Evolutionary conservation across 2,113 vertebrate genomes (phyloP), one percentile per base, ranked within the genome.

Genomic region (Poeciliopsis prolifica): DNA sequence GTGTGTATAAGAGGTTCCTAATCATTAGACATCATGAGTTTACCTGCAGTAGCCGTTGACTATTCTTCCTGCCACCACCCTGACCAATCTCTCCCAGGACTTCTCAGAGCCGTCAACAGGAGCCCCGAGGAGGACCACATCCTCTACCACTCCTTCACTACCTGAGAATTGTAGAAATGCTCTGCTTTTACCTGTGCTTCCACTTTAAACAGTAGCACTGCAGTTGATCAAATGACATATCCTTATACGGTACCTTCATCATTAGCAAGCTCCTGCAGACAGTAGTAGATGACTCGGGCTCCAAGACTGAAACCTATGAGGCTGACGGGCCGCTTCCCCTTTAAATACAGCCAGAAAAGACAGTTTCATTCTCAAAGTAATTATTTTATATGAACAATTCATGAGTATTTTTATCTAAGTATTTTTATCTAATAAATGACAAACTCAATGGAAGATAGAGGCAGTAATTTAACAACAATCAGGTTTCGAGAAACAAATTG

Each of bases 221-320:
- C 7, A 31, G 28, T 29, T 67, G 37, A 48, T 26, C 3, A 67
- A 15, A 31, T 79, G 30, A 31, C 19, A 0, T 35, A 60, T 12
- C 30, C 3, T 51, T 1, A 10, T 3, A 98, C 6, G 8, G n/a
- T 10, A 72, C 98, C 97, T 95, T 95, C 89, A 68, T 99, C 98
- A 77, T 94, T 96, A 69, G 97, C 96, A 79, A 99, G 96, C 87
- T 99, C 98, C 68, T 97, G 96, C 28, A 99, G 94, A 86, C 98
- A 99, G 95, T 96, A 98, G 91, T 98, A 99, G 90, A 99, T 98
- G 17, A 99, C 98, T 90, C 98, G 94, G 51, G 98, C 98, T 22
- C 98, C 98, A 8, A 99, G 95, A 79, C 97, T 99, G 93, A 99
- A 99, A 29, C 98, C 98, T 29, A 99, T 95, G 68, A 99, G 94